phyloP scores from a whole-genome alignment of 2,888 invertebrate genomes.

The Marronus borbonicus region DNA sequence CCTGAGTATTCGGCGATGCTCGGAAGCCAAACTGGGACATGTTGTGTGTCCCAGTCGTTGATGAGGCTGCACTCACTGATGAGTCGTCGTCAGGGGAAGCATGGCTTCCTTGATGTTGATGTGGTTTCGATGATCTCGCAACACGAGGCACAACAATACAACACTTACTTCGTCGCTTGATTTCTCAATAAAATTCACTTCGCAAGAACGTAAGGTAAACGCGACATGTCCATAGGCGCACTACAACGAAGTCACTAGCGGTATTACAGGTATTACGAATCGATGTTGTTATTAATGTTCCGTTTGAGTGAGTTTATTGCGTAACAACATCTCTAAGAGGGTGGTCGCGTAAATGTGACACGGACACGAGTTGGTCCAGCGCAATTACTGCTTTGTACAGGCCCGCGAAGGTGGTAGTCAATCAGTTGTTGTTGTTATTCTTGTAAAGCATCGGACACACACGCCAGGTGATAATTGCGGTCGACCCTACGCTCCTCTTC shows the following conservation, averaged over 20 bases:
- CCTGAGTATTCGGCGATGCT: conserved; percentile 79
- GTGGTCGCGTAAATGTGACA: conserved; percentile 1
- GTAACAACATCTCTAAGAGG: background rate
- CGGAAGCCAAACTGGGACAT: conserved; percentile 81
- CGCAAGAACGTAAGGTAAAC: conserved; percentile 47
- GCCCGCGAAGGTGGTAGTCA: conserved; percentile 12
- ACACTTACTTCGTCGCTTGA: conserved; percentile 37
- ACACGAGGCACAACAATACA: conserved; percentile 52
- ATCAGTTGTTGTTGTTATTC: conserved; percentile 30
- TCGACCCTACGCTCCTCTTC: conserved; percentile 73
- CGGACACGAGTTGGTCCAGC: conserved; percentile 20
- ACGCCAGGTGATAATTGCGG: conserved; percentile 71
- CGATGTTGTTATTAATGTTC: conserved; percentile 45
- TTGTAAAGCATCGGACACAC: conserved; percentile 54
- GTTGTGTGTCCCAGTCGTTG: conserved; percentile 73
- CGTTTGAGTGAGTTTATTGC: too few relatives aligned
- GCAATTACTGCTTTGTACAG: background rate
- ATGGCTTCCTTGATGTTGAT: conserved; percentile 62
- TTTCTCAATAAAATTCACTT: conserved; percentile 18
- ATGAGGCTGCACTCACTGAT: conserved; percentile 66
- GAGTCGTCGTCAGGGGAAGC: conserved; percentile 67
- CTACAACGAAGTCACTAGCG: too few relatives aligned
- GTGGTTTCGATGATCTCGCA: conserved; percentile 57
- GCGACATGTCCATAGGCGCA: too few relatives aligned
- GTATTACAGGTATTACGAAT: too few relatives aligned